Conservation (phyloP, 2,113 vertebrate species). For the Sander vitreus region DNA sequence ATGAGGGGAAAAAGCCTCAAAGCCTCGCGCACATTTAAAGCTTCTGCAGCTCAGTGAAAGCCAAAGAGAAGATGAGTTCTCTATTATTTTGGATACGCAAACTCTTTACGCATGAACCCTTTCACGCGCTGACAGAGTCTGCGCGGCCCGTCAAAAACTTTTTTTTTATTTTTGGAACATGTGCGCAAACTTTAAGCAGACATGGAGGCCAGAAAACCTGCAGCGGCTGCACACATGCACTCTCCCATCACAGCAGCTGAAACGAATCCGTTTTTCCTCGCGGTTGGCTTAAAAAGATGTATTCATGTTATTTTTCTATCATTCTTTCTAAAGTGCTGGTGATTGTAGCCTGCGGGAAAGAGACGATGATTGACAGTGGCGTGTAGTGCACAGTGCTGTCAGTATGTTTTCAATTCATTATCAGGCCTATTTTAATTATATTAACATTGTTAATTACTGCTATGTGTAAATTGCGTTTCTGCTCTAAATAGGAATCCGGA, state of each 20-base stretch:
- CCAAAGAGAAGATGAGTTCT: conserved; percentile 27
- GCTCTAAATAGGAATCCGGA: background rate
- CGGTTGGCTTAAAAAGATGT: conserved; percentile 11
- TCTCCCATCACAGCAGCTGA: conserved; percentile 43
- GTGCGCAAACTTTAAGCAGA: conserved; percentile 45
- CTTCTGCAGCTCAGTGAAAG: background rate
- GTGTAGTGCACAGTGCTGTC: no score
- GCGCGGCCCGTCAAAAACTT: conserved; percentile 12
- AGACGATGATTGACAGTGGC: no score
- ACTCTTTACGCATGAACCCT: conserved; percentile 7
- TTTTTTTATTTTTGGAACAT: conserved; percentile 24
- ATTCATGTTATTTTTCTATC: background rate
- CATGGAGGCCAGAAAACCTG: conserved; percentile 14
- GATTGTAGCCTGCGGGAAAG: no score
- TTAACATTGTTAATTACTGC: background rate
- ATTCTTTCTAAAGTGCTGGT: no score
- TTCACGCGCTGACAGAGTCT: conserved; percentile 16
- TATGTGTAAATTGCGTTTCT: background rate
- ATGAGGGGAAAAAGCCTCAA: background rate
- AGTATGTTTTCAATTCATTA: background rate
- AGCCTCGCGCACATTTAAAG: background rate
- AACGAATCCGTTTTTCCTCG: conserved; percentile 58
- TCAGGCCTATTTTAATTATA: background rate
- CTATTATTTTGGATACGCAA: conserved; percentile 26
- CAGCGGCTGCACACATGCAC: conserved; percentile 1